These are phyloP conservation scores for Orientallactaga bullata DNA, from an alignment of 2,113 vertebrate genomes.

Conservation along the genomic window DNA sequence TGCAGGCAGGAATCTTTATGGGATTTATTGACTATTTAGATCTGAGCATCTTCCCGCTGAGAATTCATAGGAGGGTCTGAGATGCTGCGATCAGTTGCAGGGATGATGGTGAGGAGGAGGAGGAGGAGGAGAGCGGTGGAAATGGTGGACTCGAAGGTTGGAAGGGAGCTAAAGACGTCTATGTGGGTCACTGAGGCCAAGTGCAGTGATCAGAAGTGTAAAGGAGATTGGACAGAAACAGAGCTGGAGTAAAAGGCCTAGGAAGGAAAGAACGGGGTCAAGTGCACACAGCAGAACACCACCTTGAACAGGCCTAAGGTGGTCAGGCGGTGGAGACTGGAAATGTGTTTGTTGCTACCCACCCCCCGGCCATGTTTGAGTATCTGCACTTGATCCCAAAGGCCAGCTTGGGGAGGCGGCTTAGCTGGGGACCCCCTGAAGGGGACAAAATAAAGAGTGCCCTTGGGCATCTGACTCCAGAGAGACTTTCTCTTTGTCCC, in stretches of 20 bases:
- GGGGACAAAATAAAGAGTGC: background rate
- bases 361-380: accelerated
- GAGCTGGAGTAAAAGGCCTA: background rate
- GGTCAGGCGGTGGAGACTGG: background rate
- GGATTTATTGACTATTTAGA: background rate
- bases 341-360: background rate
- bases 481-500: background rate
- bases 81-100: background rate
- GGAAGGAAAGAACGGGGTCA: too few relatives aligned
- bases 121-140: background rate
- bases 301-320: background rate
- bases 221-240: background rate
- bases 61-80: background rate
- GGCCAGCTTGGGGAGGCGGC: background rate
- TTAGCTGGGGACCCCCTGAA: background rate
- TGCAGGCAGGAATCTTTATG: background rate
- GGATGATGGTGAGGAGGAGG: background rate
- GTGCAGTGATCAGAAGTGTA: background rate
- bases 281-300: background rate
- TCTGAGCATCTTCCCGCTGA: accelerated
- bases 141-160: background rate
- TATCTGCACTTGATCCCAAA: background rate
- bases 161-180: background rate
- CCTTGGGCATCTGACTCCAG: background rate
- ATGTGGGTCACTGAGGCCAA: accelerated